A percentile compares a stretch with the other conserved stretches of the same genome.
phyloP scores from a whole-genome alignment of 2,113 vertebrate genomes.

The Aldabrachelys gigantea region DNA sequence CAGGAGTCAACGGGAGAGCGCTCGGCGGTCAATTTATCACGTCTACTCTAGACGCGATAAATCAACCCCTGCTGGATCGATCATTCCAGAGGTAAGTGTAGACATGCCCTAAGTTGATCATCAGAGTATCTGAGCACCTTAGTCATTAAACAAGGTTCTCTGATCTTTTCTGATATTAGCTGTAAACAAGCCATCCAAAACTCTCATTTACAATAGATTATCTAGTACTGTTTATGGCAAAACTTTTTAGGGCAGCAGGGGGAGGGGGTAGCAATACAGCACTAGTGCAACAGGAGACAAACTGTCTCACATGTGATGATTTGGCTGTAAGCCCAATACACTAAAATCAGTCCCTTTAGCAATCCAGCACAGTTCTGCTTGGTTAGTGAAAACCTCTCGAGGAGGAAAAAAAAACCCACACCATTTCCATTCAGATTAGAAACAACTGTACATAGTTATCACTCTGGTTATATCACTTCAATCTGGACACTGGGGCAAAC shows the following conservation, averaged over 20 bases:
- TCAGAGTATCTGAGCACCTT: too few species aligned
- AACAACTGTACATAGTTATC: fast-evolving
- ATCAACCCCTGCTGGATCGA: too few species aligned
- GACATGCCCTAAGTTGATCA: too few species aligned
- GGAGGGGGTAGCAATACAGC: neutral
- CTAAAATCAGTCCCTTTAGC: neutral
- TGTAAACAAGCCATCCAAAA: fast-evolving
- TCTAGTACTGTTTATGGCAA: neutral
- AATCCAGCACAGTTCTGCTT: neutral
- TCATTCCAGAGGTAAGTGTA: too few species aligned
- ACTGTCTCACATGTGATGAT: neutral
- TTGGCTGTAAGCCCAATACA: neutral
- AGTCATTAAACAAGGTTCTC: neutral
- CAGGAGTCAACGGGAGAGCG: too few species aligned
- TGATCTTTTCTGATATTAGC: neutral
- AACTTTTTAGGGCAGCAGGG: neutral
- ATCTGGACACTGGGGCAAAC: neutral
- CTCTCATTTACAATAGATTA: fast-evolving
- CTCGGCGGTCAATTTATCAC: too few species aligned
- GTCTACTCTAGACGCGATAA: too few species aligned
- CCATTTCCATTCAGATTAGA: fast-evolving
- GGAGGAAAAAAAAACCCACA: neutral
- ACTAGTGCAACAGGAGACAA: fast-evolving
- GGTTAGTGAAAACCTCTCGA: fast-evolving
- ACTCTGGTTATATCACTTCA: fast-evolving